These are phyloP conservation scores for Cheilosia urbana DNA, from an alignment of 2,888 invertebrate species.

Conservation along the genomic window DNA sequence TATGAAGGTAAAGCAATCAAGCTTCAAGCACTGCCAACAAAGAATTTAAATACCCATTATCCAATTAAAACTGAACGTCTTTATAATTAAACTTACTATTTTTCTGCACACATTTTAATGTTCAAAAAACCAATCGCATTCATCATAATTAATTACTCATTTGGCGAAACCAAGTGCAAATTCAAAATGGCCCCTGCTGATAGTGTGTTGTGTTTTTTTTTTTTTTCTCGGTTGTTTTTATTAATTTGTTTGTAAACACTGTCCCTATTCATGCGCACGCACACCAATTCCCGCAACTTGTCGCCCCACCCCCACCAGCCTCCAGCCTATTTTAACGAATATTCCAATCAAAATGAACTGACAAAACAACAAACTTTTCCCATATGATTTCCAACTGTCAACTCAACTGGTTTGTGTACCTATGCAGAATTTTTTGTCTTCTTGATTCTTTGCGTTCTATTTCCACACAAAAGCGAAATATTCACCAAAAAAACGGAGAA, in stretches of 20 bases:
- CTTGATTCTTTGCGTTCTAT: slow-evolving; percentile 30
- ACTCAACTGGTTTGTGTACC: slow-evolving; percentile 64
- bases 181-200: slow-evolving; percentile 50
- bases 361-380: slow-evolving; percentile 47
- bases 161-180: neutral
- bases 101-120: no score
- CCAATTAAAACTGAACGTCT: no score
- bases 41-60: neutral
- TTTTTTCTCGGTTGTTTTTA: slow-evolving; percentile 10
- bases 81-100: no score
- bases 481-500: slow-evolving; percentile 5
- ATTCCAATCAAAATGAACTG: slow-evolving; percentile 44
- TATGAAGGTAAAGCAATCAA: neutral
- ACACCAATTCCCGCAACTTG: neutral
- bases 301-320: neutral
- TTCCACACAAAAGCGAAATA: slow-evolving; percentile 35
- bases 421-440: slow-evolving; percentile 43
- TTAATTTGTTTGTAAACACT: slow-evolving; percentile 65
- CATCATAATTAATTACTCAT: no score
- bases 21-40: neutral
- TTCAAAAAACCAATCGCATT: no score
- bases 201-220: neutral
- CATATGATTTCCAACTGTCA: slow-evolving; percentile 69
- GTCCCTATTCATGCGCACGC: neutral
- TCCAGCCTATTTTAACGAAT: neutral